These are phyloP conservation scores for Limonius californicus DNA, from an alignment of 1,140 invertebrate species.

Conservation along the genomic window DNA sequence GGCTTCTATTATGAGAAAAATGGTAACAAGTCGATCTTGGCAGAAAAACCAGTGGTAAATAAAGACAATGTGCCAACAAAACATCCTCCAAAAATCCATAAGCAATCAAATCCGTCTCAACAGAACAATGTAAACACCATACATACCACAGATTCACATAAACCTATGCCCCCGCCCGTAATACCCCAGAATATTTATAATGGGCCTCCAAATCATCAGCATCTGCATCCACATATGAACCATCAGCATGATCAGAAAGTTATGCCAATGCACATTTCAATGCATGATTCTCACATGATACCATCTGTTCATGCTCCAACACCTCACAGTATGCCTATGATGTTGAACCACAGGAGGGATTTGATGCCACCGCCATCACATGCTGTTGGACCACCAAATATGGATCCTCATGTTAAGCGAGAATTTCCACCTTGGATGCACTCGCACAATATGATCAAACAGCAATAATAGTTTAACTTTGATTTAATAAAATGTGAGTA, in stretches of 20 bases:
- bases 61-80: not conserved
- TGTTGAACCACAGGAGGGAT: conserved; percentile 23
- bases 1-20: conserved; percentile 43
- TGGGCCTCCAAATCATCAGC: conserved; percentile 2
- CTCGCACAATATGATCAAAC: not conserved
- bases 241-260: conserved; percentile 8
- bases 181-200: not conserved
- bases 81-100: not conserved
- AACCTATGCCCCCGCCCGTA: not conserved
- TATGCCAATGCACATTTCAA: conserved; percentile 16
- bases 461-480: not conserved
- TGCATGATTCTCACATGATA: conserved; percentile 19
- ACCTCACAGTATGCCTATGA: conserved; percentile 20
- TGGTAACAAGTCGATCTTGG: conserved; percentile 40
- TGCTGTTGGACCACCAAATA: not conserved
- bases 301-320: not conserved
- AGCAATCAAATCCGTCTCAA: not conserved
- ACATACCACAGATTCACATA: not conserved
- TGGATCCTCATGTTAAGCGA: not conserved
- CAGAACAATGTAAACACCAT: not conserved
- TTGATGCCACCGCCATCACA: conserved; percentile 14
- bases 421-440: conserved; percentile 1
- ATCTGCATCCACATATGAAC: not conserved
- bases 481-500: no score
- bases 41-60: conserved; percentile 32